Percentiles rank a stretch among this genome's conserved stretches.
phyloP scores from a whole-genome alignment of 2,113 vertebrate genomes.

The Tragelaphus strepsiceros region DNA sequence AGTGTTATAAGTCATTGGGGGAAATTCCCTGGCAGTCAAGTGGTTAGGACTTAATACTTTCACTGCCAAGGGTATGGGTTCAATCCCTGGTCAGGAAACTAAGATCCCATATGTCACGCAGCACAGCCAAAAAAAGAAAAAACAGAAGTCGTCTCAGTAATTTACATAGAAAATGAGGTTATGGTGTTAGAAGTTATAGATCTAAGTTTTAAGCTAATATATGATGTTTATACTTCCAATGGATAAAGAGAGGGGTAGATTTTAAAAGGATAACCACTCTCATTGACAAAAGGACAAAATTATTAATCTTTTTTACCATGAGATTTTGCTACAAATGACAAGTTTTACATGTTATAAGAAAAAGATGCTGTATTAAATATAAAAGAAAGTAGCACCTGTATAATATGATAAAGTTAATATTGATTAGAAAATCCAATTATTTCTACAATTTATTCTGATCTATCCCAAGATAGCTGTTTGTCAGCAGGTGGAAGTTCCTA shows the following conservation, averaged over 20 bases:
- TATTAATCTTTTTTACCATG: background rate
- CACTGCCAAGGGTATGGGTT: background rate
- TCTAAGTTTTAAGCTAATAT: background rate
- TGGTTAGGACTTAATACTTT: background rate
- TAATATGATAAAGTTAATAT: constrained; percentile 46
- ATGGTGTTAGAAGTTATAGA: background rate
- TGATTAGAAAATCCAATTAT: constrained; percentile 63
- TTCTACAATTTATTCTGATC: constrained; percentile 46
- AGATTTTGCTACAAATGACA: constrained; percentile 16
- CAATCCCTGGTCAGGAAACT: background rate
- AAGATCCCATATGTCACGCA: background rate
- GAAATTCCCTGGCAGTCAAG: background rate
- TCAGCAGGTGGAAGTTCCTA: constrained; percentile 27
- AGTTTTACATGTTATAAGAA: constrained; percentile 19
- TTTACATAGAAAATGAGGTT: background rate
- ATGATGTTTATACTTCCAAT: background rate
- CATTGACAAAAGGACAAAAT: background rate
- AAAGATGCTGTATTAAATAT: background rate
- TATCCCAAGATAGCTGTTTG: constrained; percentile 53
- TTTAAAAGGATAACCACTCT: background rate
- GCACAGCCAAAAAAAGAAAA: background rate
- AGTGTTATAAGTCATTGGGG: background rate
- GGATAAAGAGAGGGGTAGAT: background rate
- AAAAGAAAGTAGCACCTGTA: constrained; percentile 10
- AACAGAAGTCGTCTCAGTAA: background rate